Base-by-base conservation (phyloP, 2,888 invertebrate species). In the Epirrita christyi region DNA sequence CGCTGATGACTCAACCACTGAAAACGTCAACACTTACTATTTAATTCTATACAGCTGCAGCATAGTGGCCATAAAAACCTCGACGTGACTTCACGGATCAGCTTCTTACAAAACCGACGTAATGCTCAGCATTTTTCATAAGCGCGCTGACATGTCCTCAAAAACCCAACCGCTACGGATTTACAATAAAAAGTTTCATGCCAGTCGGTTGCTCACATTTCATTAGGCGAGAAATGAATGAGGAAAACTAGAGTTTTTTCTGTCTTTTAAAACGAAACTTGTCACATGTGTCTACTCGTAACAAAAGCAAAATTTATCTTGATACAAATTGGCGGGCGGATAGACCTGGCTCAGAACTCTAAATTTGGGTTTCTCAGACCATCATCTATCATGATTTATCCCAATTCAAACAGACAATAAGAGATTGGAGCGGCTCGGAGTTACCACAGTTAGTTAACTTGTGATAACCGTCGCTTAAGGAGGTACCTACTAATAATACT, bases 331-430 rank as follows among this genome's bases (percentile, higher is more conserved):
- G 76, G 74, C 77, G 80, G 77, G 77, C 73, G 70, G 75, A 83
- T 81, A 80, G 78, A 77, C 73, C 73, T 75, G 70, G 73, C 73
- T 80, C 48, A 47, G 50, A 82, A 84, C 80, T 82, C 75, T 68
- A 78, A 84, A 83, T 85, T 80, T 80, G 78, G 75, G 78, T 76
- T 79, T 78, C 75, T 71, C 70, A 63, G 71, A 73, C 77, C 72
- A 83, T 84, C 84, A 87, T 89, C 79, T 83, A 85, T 88, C 84
- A 88, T 86, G 86, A 88, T 87, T 88, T 87, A 86, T 87, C 85
- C 78, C 70, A 80, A 83, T 85, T 83, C 80, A 80, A 82, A 78
- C 74, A 78, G 83, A 86, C 82, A 85, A 84, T 85, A 86, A 88
- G 85, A 85, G 76, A 87, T 86, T 81, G 83, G 70, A 57, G 65